A percentile compares a stretch with the other conserved stretches of the same genome.
Conservation (phyloP, 2,113 vertebrate genomes). For the Campylorhamphus procurvoides region DNA sequence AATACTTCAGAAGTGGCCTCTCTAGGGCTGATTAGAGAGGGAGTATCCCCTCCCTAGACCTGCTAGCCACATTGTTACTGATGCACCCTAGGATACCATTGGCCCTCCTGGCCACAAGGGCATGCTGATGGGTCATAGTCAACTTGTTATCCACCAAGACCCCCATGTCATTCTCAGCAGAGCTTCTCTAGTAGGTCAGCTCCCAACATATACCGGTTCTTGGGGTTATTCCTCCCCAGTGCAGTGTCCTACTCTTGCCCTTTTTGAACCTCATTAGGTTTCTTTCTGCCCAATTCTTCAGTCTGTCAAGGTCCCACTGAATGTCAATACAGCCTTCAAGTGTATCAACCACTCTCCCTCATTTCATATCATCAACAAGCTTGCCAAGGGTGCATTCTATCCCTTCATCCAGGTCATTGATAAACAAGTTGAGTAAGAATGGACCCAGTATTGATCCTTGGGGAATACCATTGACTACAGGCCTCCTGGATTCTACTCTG, state of each 20-base stretch:
- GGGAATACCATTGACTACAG: neutral
- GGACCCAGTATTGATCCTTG: neutral
- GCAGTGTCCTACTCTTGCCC: neutral
- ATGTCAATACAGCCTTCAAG: neutral
- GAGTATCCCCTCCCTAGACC: rapidly evolving
- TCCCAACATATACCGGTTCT: neutral
- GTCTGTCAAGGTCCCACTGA: too few species aligned
- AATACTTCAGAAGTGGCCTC: neutral
- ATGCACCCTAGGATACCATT: neutral
- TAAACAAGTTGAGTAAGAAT: neutral
- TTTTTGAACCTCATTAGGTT: neutral
- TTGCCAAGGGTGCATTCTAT: neutral
- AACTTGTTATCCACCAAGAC: neutral
- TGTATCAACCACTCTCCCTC: neutral
- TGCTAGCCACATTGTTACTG: rapidly evolving
- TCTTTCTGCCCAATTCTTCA: neutral
- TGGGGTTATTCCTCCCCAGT: neutral
- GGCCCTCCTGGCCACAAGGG: neutral
- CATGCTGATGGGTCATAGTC: neutral
- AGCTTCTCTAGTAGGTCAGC: neutral
- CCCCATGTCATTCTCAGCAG: neutral
- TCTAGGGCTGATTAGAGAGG: neutral
- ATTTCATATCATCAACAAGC: neutral
- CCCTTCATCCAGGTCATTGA: neutral
- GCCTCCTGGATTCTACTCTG: neutral